Evolutionary conservation across 2,797 vertebrate genomes (phyloP).

Genomic region (Esox masquinongy): DNA sequence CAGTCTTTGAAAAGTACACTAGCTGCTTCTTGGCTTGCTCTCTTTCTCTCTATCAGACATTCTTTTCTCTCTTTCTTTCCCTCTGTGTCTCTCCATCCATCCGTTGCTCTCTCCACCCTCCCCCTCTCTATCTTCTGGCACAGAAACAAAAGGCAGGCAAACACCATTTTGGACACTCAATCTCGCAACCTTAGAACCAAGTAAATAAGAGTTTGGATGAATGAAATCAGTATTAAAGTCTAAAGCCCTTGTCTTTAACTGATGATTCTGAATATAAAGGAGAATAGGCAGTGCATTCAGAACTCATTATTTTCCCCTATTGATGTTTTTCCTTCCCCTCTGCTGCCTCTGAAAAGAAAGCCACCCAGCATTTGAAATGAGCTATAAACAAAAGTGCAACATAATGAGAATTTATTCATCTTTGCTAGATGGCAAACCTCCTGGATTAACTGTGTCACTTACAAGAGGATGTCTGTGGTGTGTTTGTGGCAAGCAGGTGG

Average conservation of each 20-base stretch:
- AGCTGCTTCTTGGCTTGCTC: background rate
- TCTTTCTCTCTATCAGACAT: background rate
- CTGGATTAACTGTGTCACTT: constrained; percentile 38
- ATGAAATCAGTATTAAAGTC: constrained; percentile 51
- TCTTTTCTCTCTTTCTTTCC: background rate
- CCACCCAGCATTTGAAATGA: constrained; percentile 59
- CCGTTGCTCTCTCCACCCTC: too few relatives aligned
- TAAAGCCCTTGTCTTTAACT: constrained; percentile 58
- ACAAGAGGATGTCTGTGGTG: constrained; percentile 20
- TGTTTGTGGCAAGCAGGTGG: background rate
- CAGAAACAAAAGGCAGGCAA: background rate
- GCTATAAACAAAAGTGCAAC: constrained; percentile 64
- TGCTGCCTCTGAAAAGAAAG: constrained; percentile 46
- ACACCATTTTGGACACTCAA: background rate
- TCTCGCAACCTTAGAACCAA: background rate
- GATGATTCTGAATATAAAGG: constrained; percentile 58
- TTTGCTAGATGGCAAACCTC: constrained; percentile 28
- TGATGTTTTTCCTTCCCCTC: constrained; percentile 60
- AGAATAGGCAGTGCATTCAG: constrained; percentile 39
- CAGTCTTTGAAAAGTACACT: constrained; percentile 31
- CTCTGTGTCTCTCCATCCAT: background rate
- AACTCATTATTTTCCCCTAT: constrained; percentile 68
- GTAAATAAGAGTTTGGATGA: constrained; percentile 37
- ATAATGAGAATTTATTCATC: constrained; percentile 51
- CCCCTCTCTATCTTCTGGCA: background rate